These are phyloP conservation scores for Penaeus japonicus DNA, from an alignment of 1,140 invertebrate genomes.

Conservation along the genomic window DNA sequence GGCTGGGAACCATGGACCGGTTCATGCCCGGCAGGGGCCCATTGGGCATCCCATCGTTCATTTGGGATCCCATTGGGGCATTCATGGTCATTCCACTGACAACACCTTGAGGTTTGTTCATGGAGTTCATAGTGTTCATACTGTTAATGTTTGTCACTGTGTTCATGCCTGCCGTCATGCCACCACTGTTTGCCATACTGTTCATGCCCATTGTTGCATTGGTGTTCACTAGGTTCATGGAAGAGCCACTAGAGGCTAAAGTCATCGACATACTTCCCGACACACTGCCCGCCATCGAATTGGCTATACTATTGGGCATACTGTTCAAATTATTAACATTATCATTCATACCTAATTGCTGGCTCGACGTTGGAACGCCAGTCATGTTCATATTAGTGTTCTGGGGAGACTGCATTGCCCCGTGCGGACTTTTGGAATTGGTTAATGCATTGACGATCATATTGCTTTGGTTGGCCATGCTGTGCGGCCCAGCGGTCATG, in stretches of 20 bases:
- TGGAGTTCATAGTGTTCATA: conserved; percentile 49
- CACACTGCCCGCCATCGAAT: conserved; percentile 33
- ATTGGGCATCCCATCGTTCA: conserved; percentile 49
- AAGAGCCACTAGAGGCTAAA: conserved; percentile 44
- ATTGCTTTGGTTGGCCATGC: conserved; percentile 44
- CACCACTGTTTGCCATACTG: conserved; percentile 50
- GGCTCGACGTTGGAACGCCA: conserved; percentile 49
- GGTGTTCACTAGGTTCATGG: conserved; percentile 46
- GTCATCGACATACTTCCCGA: conserved; percentile 44
- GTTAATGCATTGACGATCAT: conserved; percentile 49
- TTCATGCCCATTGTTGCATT: conserved; percentile 38
- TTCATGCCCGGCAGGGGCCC: conserved; percentile 37
- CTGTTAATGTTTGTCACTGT: conserved; percentile 44
- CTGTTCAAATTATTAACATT: conserved; percentile 46
- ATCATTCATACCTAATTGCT: conserved; percentile 43
- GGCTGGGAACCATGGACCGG: conserved; percentile 34
- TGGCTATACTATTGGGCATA: conserved; percentile 52
- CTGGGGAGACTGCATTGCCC: conserved; percentile 47
- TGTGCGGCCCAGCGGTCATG: conserved; percentile 36
- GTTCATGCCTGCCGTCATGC: conserved; percentile 44
- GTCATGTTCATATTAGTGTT: conserved; percentile 38
- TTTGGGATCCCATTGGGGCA: conserved; percentile 39
- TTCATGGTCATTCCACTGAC: conserved; percentile 49
- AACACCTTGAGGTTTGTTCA: conserved; percentile 47
- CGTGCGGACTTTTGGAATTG: conserved; percentile 48